Conservation (phyloP, 2,113 vertebrate species). For the Aepyceros melampus region DNA sequence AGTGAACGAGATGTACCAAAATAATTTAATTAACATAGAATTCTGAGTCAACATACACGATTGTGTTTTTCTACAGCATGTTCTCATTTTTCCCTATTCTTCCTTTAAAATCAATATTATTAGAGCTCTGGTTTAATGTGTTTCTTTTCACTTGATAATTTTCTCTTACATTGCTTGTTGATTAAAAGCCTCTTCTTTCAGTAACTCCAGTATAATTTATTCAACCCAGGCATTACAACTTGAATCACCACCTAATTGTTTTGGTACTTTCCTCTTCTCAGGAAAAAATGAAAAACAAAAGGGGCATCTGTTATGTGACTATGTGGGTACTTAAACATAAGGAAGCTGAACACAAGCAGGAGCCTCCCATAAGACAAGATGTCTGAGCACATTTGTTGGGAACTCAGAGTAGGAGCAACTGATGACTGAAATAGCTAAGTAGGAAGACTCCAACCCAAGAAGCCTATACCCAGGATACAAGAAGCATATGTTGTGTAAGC, state of each 20-base stretch:
- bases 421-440: not conserved
- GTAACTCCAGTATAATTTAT: not conserved
- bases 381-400: not conserved
- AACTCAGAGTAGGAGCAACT: not conserved
- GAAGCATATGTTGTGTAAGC: not conserved
- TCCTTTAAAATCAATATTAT: not conserved
- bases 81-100: not conserved
- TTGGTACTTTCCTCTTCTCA: not conserved
- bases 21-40: not conserved
- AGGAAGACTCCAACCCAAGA: not conserved
- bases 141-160: not conserved
- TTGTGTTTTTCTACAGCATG: not conserved
- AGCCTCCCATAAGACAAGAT: not conserved
- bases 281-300: not conserved
- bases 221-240: no score
- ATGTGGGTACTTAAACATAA: accelerated
- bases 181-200: not conserved
- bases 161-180: not conserved
- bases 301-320: accelerated
- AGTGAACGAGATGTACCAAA: not conserved
- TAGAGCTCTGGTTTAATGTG: not conserved
- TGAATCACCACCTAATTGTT: not conserved
- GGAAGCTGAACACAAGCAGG: not conserved
- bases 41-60: not conserved
- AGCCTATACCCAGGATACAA: not conserved